Percentiles rank a stretch among this genome's conserved stretches.
Conservation (phyloP, 2,888 invertebrate genomes). For the Mesorhabditis belari region DNA sequence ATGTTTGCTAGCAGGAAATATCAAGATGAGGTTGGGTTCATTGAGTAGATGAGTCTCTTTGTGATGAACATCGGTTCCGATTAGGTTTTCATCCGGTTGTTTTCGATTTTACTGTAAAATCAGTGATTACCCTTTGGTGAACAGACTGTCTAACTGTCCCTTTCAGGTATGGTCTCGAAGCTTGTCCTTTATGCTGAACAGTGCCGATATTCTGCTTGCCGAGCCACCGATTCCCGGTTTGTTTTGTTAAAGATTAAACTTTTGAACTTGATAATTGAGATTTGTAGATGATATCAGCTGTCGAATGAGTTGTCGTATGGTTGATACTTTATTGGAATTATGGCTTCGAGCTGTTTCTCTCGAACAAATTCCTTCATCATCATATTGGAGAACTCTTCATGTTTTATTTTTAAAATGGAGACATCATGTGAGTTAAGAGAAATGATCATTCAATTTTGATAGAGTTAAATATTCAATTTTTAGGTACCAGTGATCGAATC, state of each 20-base stretch:
- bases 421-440: slow-evolving; percentile 30
- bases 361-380: slow-evolving; percentile 43
- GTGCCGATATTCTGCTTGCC: slow-evolving; percentile 35
- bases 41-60: neutral
- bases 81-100: no score
- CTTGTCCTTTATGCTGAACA: slow-evolving; percentile 40
- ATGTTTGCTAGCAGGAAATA: slow-evolving; percentile 26
- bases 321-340: slow-evolving; percentile 42
- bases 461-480: slow-evolving; percentile 5
- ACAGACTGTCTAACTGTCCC: no score
- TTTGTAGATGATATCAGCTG: slow-evolving; percentile 36
- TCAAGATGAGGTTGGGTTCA: slow-evolving; percentile 23
- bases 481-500: slow-evolving; percentile 46
- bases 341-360: slow-evolving; percentile 44
- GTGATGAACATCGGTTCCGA: neutral
- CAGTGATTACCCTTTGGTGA: no score
- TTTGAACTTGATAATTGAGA: neutral
- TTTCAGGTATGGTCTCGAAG: slow-evolving; percentile 42
- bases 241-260: neutral
- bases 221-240: slow-evolving; percentile 33
- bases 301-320: slow-evolving; percentile 35
- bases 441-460: neutral
- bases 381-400: slow-evolving; percentile 47
- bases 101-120: no score
- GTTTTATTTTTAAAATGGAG: slow-evolving; percentile 36